A percentile compares a stretch with the other conserved stretches of the same genome.
Conservation (phyloP, 2,888 invertebrate genomes). For the Schrankia costaestrigalis region DNA sequence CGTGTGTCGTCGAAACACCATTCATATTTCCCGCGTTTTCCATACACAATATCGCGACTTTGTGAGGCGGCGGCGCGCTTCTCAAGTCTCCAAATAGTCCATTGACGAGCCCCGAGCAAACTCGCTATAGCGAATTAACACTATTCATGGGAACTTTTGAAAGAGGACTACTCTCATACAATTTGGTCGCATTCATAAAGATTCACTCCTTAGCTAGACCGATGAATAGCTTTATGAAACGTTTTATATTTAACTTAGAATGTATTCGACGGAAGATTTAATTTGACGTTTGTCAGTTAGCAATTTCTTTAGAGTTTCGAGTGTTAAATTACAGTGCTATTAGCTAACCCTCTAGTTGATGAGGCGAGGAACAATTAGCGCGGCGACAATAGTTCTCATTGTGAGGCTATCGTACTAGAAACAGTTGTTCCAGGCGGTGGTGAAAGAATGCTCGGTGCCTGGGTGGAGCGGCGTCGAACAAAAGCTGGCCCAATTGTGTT, state of each 20-base stretch:
- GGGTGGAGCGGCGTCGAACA: conserved; percentile 45
- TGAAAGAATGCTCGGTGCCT: conserved; percentile 47
- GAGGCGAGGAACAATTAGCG: conserved; percentile 59
- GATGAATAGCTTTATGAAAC: conserved; percentile 75
- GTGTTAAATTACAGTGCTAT: conserved; percentile 49
- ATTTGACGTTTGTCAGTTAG: conserved; percentile 35
- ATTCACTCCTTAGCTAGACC: conserved; percentile 74
- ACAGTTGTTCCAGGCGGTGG: conserved; percentile 51
- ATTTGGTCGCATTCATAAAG: conserved; percentile 81
- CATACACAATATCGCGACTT: conserved; percentile 75
- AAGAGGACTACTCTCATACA: conserved; percentile 80
- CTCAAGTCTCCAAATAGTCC: conserved; percentile 76
- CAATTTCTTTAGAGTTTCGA: conserved; percentile 15
- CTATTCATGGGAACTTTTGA: conserved; percentile 79
- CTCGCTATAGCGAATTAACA: conserved; percentile 80
- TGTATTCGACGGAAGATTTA: conserved; percentile 43
- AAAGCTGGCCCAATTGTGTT: conserved; percentile 60
- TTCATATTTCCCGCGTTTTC: conserved; percentile 76
- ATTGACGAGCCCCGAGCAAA: conserved; percentile 77
- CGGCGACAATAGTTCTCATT: conserved; percentile 60
- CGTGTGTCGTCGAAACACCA: conserved; percentile 55
- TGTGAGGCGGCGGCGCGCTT: conserved; percentile 59
- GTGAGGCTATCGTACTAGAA: conserved; percentile 58
- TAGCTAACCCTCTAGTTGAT: conserved; percentile 55
- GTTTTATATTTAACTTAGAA: conserved; percentile 62